Conservation (phyloP, 2,888 invertebrate genomes). For the Cataglyphis rosenhaueri region DNA sequence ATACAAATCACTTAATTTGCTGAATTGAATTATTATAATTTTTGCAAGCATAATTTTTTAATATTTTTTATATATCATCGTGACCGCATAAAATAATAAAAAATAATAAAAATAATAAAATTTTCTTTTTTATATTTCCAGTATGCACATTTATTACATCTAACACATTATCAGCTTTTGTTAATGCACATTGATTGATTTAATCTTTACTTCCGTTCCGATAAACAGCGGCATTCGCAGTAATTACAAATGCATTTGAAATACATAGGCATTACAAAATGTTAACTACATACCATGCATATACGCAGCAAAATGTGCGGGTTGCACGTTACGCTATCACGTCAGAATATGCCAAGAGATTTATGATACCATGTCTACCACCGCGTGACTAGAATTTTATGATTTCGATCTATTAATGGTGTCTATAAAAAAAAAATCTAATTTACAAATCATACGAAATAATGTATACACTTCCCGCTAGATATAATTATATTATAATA, state of each 20-base stretch:
- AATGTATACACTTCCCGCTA: background rate
- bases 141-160: slow-evolving; percentile 1
- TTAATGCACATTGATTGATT: slow-evolving; percentile 49
- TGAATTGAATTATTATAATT: background rate
- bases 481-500: background rate
- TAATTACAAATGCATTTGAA: slow-evolving; percentile 50
- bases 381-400: slow-evolving; percentile 14
- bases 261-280: slow-evolving; percentile 49
- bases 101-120: background rate
- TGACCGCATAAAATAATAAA: background rate
- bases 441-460: background rate
- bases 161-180: slow-evolving; percentile 43
- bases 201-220: slow-evolving; percentile 37
- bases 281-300: background rate
- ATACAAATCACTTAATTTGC: background rate
- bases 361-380: background rate
- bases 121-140: slow-evolving; percentile 33
- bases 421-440: background rate
- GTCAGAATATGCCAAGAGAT: background rate
- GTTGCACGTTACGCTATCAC: background rate
- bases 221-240: slow-evolving; percentile 30
- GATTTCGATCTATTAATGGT: background rate
- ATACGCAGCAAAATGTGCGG: slow-evolving; percentile 41
- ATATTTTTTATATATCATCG: background rate
- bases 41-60: background rate